Evolutionary conservation across 2,113 vertebrate species (phyloP).

Genomic region (Apaloderma vittatum): DNA sequence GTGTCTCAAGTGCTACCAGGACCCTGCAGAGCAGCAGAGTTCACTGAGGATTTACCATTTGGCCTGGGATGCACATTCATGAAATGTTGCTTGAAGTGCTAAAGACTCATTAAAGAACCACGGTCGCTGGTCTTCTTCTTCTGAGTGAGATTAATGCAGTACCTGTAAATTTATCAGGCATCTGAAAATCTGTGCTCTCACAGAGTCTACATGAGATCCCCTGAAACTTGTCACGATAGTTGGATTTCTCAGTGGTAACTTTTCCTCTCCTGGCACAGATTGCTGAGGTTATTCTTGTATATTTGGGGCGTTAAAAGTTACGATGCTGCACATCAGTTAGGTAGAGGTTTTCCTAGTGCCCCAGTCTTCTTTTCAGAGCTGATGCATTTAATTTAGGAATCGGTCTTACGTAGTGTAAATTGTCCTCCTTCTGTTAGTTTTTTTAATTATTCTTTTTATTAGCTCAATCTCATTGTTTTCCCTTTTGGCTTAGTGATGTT

Average conservation of each 20-base stretch:
- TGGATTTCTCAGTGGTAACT: background rate
- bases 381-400: background rate
- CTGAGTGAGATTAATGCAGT: background rate
- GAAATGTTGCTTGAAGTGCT: background rate
- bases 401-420: background rate
- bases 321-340: background rate
- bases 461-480: background rate
- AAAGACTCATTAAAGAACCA: background rate
- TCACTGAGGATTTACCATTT: background rate
- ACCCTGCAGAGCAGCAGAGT: background rate
- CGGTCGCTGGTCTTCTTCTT: too few relatives aligned
- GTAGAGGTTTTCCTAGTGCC: background rate
- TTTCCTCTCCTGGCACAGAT: background rate
- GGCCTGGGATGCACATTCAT: background rate
- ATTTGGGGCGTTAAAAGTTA: background rate
- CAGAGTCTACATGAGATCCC: rapidly evolving
- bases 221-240: background rate
- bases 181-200: background rate
- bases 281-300: background rate
- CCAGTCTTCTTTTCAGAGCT: background rate
- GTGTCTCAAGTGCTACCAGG: background rate
- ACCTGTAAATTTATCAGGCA: background rate
- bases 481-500: background rate
- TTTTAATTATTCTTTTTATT: background rate
- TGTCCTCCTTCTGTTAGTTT: background rate